Base-by-base conservation (phyloP, 1,140 invertebrate species). In the Papilio helenus region DNA sequence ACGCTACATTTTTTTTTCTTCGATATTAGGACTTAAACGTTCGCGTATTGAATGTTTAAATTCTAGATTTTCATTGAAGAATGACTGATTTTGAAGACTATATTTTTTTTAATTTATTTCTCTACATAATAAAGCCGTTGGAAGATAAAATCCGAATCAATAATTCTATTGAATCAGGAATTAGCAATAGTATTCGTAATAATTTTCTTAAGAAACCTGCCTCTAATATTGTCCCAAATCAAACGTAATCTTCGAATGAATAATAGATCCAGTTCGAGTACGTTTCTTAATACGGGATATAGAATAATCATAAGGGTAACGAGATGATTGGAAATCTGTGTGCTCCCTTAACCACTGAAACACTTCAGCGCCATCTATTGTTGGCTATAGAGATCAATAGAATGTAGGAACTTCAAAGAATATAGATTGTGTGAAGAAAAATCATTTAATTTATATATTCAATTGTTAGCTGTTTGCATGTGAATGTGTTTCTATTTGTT, bases 291-390 rank as follows among this genome's bases (percentile, higher is more conserved):
- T 44, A 65, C n/a, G 76, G 76, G 18, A 46, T 73, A 78, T 76
- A 80, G 58, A 82, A 78, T 80, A 80, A 77, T 84, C 84, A 82
- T 81, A 78, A 81, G 34, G 68, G 42, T 65, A 65, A 74, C 71
- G 51, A 79, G 79, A 79, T 82, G 80, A 86, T 86, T 86, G 81
- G 79, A 85, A 85, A 82, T 86, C 77, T 79, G 76, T 79, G 81
- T 82, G 80, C 72, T 77, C 34, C 76, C 77, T 76, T 82, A 83
- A 86, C 77, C 76, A 72, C 81, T 78, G 80, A 82, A 84, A 86
- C 82, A 81, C 79, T 84, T 80, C 82, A 84, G 81, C 82, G 79
- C 76, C 80, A 79, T 82, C 85, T 85, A 84, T 86, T 88, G 82
- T 86, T 83, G 80, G 82, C 78, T 80, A 77, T 81, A 71, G 82